Evolutionary conservation across 2,888 invertebrate species (phyloP).

Genomic region (Apamea crenata): DNA sequence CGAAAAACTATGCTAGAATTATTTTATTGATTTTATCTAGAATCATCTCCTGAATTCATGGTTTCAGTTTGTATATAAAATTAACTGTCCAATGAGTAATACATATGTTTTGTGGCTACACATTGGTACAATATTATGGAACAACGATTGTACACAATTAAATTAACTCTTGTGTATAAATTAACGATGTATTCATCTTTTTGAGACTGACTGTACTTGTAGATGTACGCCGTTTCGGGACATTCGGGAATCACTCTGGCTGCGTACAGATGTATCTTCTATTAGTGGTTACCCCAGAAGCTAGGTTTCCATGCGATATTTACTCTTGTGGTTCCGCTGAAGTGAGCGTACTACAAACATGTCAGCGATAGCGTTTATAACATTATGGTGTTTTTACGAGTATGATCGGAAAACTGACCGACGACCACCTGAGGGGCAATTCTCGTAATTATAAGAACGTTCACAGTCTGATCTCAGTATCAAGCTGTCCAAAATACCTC

Average conservation of each 20-base stretch:
- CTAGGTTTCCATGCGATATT: conserved; percentile 6
- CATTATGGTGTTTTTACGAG: conserved; percentile 22
- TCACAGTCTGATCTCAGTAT: too few species aligned
- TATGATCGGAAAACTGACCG: not conserved
- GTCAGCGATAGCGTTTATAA: conserved; percentile 33
- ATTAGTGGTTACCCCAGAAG: not conserved
- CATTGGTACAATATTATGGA: not conserved
- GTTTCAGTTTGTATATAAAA: too few species aligned
- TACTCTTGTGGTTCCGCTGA: conserved; percentile 11
- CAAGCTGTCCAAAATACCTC: too few species aligned
- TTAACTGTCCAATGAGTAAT: too few species aligned
- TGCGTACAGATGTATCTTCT: not conserved
- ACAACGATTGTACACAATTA: not conserved
- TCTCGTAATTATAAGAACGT: too few species aligned
- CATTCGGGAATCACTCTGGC: not conserved
- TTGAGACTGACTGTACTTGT: not conserved
- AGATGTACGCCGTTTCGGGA: not conserved
- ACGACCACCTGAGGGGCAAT: not conserved
- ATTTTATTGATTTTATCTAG: too few species aligned
- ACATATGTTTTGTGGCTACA: too few species aligned
- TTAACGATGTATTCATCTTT: not conserved
- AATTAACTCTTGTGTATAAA: not conserved
- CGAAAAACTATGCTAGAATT: too few species aligned
- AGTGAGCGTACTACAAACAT: conserved; percentile 13
- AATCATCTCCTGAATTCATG: too few species aligned